Evolutionary conservation across 1,140 invertebrate species (phyloP), one percentile per base, ranked within the genome.

Genomic region (Zaprionus inermis): DNA sequence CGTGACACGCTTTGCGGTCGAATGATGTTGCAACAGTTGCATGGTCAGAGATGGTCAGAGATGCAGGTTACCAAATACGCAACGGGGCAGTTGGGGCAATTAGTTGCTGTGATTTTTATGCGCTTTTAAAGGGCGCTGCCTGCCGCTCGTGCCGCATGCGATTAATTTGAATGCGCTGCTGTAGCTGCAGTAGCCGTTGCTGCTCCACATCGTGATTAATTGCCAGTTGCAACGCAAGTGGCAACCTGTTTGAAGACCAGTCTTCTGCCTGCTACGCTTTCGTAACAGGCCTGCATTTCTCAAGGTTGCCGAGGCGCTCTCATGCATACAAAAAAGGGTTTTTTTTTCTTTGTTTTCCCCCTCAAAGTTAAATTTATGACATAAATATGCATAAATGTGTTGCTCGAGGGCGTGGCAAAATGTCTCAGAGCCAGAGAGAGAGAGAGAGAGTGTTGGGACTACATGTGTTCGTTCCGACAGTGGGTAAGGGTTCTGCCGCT

Each of bases 381-480:
- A 88, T 88, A 86, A 88, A 88, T 88, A 88, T 89, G 80, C 84
- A 88, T 78, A 78, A 88, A 86, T 83, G 83, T 86, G 83, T 86
- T 77, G 76, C 73, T 30, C 70, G 54, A 56, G 73, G 83, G 83
- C 76, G 83, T 88, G 79, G 79, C 84, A 38, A 36, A 46, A 5
- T 6, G 18, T 10, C 20, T 10, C 0, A 18, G 18, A 46, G 41
- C n/a, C n/a, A n/a, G n/a, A n/a, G n/a, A 16, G 41, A 12, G 44
- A 46, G 18, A 1, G 10, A 20, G 36, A 57, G 66, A 59, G 63
- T 85, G 81, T 81, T 74, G 82, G 61, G 52, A 60, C 70, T 72
- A 85, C 81, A 85, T 86, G 81, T 85, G 81, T 88, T 34, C 32
- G 82, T 88, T 34, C 32, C 49, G 46, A 24, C 54, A 46, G 60